A percentile compares a stretch with the other conserved stretches of the same genome.
These are phyloP conservation scores for Himalopsyche tibetana DNA, from an alignment of 2,888 invertebrate species.

Conservation along the genomic window DNA sequence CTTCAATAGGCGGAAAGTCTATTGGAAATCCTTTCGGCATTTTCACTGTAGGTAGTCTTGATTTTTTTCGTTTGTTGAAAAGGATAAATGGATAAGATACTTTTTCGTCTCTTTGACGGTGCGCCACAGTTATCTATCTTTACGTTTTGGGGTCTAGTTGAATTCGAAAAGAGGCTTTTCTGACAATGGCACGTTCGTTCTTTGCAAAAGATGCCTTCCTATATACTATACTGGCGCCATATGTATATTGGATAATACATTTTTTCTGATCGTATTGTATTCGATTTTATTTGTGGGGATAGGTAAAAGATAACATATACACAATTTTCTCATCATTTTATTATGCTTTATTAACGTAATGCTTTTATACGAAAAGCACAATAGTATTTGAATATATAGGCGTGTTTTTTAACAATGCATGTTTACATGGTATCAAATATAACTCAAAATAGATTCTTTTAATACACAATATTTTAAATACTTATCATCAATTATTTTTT, in stretches of 20 bases:
- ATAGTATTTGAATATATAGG: no score
- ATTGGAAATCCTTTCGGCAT: constrained; percentile 32
- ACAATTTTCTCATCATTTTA: no score
- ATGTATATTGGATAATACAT: constrained; percentile 31
- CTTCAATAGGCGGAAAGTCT: constrained; percentile 3
- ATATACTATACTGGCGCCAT: constrained; percentile 48
- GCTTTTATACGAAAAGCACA: no score
- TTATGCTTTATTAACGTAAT: no score
- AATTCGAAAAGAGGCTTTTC: constrained; percentile 56
- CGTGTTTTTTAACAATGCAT: no score
- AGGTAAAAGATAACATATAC: not conserved
- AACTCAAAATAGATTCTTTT: no score
- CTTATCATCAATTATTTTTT: no score
- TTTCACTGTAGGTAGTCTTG: constrained; percentile 19
- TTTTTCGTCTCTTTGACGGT: constrained; percentile 52
- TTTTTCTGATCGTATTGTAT: constrained; percentile 39
- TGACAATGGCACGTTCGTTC: constrained; percentile 60
- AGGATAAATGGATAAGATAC: constrained; percentile 40
- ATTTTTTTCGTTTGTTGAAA: constrained; percentile 37
- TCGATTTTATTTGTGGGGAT: constrained; percentile 7
- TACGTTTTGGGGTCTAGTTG: constrained; percentile 52
- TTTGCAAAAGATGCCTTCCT: constrained; percentile 47
- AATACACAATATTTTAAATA: no score
- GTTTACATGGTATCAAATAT: no score
- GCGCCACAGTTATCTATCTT: constrained; percentile 53